Percentiles rank a stretch among this genome's conserved stretches.
These are phyloP conservation scores for Drymodes brunneopygia DNA, from an alignment of 2,113 vertebrate species.

Conservation along the genomic window DNA sequence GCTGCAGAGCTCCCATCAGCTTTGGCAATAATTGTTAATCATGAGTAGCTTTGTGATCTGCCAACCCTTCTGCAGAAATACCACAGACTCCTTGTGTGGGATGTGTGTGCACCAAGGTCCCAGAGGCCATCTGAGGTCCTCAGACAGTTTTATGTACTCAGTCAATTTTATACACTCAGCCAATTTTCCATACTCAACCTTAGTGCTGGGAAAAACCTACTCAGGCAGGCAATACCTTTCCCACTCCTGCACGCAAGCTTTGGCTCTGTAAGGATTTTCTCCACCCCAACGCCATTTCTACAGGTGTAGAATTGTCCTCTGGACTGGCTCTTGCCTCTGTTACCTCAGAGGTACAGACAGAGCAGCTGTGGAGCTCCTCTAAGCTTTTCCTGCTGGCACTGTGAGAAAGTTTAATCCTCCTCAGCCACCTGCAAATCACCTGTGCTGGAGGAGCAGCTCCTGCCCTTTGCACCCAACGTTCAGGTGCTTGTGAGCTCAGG, in stretches of 20 bases:
- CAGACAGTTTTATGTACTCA: neutral
- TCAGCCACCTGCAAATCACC: neutral
- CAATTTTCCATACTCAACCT: neutral
- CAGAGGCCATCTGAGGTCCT: neutral
- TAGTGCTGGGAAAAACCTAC: neutral
- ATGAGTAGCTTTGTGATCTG: neutral
- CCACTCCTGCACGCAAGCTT: neutral
- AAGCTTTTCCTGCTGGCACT: neutral
- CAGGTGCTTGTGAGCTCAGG: neutral
- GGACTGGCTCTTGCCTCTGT: neutral
- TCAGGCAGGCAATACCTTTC: neutral
- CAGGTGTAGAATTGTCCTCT: neutral
- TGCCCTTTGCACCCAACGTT: fast-evolving
- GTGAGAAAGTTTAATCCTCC: neutral
- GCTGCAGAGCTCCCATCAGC: neutral
- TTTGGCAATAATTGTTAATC: neutral
- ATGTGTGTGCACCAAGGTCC: neutral
- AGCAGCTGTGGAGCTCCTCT: neutral
- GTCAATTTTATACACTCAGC: neutral
- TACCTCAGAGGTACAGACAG: neutral
- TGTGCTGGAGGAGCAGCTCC: neutral
- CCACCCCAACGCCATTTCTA: neutral
- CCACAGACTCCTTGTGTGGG: too few species aligned
- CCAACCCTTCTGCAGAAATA: neutral
- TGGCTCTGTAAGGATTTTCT: neutral